Evolutionary conservation across 2,113 vertebrate species (phyloP).

Genomic region (Bagarius yarrelli): DNA sequence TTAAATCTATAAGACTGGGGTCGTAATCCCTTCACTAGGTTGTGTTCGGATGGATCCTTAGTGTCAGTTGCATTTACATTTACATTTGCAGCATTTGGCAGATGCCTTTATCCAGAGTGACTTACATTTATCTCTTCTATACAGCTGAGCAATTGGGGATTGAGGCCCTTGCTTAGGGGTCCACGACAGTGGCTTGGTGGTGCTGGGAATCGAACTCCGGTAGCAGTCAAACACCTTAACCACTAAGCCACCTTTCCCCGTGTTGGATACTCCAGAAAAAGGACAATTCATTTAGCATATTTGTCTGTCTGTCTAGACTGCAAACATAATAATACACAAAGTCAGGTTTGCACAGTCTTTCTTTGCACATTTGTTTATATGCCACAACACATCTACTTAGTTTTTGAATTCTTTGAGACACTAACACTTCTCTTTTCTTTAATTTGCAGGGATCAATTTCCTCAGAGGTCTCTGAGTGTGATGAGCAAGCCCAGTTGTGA

Average conservation of each 20-base stretch:
- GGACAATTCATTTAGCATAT: not conserved
- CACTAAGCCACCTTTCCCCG: too few species aligned
- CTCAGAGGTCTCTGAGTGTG: not conserved
- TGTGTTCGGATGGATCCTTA: not conserved
- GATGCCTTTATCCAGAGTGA: too few species aligned
- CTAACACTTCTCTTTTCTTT: slow-evolving; percentile 38
- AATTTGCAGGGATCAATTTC: slow-evolving; percentile 32
- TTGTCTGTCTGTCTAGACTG: not conserved
- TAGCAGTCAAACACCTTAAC: too few species aligned
- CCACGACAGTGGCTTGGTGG: too few species aligned
- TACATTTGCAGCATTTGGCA: too few species aligned
- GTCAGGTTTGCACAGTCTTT: not conserved
- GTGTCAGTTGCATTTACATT: too few species aligned
- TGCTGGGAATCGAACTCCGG: too few species aligned
- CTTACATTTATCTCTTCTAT: too few species aligned
- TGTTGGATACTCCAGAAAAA: not conserved
- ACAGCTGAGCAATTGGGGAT: too few species aligned
- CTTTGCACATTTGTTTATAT: not conserved
- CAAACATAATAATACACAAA: not conserved
- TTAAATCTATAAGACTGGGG: not conserved
- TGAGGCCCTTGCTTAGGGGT: too few species aligned
- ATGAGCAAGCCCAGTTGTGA: slow-evolving; percentile 12
- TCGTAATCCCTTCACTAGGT: not conserved
- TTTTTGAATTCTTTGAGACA: not conserved
- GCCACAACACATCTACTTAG: not conserved